Evolutionary conservation across 1,140 invertebrate species (phyloP).

Genomic region (Epicauta chinensis): DNA sequence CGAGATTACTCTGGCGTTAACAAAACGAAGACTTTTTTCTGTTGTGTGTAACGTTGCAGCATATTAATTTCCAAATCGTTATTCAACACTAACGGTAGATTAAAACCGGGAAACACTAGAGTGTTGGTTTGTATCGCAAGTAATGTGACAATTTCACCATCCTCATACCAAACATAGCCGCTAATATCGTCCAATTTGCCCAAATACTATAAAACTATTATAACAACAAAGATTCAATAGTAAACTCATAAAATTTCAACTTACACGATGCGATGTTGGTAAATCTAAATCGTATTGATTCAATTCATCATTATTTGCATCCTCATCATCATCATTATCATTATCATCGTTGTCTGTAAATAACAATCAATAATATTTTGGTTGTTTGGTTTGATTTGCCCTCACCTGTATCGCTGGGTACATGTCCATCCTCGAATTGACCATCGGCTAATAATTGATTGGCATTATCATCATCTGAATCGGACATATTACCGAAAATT

Average conservation of each 20-base stretch:
- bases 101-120: constrained; percentile 41
- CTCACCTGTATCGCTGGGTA: background rate
- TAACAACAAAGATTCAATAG: constrained; percentile 18
- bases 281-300: constrained; percentile 33
- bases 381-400: background rate
- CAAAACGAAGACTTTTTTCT: constrained; percentile 35
- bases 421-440: constrained; percentile 6
- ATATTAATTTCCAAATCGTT: constrained; percentile 26
- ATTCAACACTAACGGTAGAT: constrained; percentile 37
- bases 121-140: constrained; percentile 38
- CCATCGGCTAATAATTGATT: constrained; percentile 4
- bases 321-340: too few species aligned
- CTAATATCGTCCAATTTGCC: constrained; percentile 38
- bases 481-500: constrained; percentile 1
- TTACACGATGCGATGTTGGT: constrained; percentile 39
- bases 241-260: too few species aligned
- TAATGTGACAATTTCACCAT: constrained; percentile 34
- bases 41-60: constrained; percentile 29
- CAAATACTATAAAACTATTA: constrained; percentile 39
- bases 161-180: constrained; percentile 39
- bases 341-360: background rate
- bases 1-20: constrained; percentile 36
- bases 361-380: background rate
- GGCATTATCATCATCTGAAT: constrained; percentile 6
- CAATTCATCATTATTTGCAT: background rate